These are phyloP conservation scores for Poecilia latipinna DNA, from an alignment of 2,113 vertebrate genomes.

Conservation along the genomic window DNA sequence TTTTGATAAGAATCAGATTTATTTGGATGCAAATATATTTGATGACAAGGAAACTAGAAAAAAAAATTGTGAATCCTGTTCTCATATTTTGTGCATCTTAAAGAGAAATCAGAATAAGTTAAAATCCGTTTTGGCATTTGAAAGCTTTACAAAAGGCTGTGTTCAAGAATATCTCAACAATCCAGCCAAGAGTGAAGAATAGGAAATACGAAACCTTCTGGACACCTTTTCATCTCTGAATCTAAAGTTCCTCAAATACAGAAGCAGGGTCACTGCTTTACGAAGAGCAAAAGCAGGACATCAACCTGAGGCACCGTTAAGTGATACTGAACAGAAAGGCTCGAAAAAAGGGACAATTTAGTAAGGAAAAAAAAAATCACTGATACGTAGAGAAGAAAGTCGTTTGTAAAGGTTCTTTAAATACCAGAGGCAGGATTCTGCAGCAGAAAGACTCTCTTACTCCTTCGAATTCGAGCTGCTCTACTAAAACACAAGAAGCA, in stretches of 20 bases:
- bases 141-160: neutral
- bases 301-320: neutral
- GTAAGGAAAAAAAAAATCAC: constrained; percentile 5
- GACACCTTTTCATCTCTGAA: neutral
- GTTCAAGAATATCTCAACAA: neutral
- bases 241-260: constrained; percentile 8
- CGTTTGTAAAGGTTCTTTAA: constrained; percentile 23
- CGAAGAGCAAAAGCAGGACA: neutral
- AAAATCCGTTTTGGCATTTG: neutral
- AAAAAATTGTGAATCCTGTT: too few species aligned
- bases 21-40: too few species aligned
- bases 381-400: constrained; percentile 36
- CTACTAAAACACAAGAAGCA: constrained; percentile 34
- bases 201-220: neutral
- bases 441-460: constrained; percentile 12
- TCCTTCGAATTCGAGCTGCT: constrained; percentile 33
- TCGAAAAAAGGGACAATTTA: constrained; percentile 4
- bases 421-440: constrained; percentile 13
- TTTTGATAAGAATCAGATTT: too few species aligned
- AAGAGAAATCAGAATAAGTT: too few species aligned
- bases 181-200: too few species aligned
- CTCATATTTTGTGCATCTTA: too few species aligned
- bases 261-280: neutral
- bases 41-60: too few species aligned
- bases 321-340: neutral